Conservation (phyloP, 2,113 vertebrate genomes). For the Myrmecophaga tridactyla region DNA sequence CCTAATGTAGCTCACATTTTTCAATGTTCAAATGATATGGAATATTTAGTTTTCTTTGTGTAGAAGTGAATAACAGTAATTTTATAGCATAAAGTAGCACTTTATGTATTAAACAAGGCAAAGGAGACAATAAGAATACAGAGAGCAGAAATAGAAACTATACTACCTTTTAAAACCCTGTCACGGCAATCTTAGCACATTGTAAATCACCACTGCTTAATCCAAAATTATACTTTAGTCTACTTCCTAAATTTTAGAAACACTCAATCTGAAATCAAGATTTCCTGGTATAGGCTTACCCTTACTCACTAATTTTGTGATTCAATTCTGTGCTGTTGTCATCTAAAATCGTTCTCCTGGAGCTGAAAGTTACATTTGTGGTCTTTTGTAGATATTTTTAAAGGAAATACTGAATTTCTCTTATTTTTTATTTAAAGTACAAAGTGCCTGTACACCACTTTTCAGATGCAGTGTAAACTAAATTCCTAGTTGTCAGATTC, state of each 20-base stretch:
- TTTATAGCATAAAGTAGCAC: background rate
- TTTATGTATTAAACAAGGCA: constrained; percentile 17
- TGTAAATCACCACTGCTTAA: background rate
- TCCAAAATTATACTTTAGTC: constrained; percentile 21
- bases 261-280: constrained; percentile 10
- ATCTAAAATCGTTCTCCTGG: background rate
- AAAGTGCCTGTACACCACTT: constrained; percentile 68
- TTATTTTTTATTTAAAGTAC: constrained; percentile 66
- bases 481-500: constrained; percentile 75
- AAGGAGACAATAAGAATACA: background rate
- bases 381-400: constrained; percentile 24
- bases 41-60: constrained; percentile 8
- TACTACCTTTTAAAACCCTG: background rate
- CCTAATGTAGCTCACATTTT: constrained; percentile 4
- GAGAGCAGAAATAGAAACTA: constrained; percentile 10
- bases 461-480: constrained; percentile 67
- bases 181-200: background rate
- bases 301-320: background rate
- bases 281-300: background rate
- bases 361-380: background rate
- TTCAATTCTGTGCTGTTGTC: constrained; percentile 3
- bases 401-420: constrained; percentile 55
- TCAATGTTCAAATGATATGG: constrained; percentile 34
- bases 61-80: background rate
- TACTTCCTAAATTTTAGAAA: constrained; percentile 22